Conservation (phyloP, 1,140 invertebrate genomes). For the Drosophila subobscura region DNA sequence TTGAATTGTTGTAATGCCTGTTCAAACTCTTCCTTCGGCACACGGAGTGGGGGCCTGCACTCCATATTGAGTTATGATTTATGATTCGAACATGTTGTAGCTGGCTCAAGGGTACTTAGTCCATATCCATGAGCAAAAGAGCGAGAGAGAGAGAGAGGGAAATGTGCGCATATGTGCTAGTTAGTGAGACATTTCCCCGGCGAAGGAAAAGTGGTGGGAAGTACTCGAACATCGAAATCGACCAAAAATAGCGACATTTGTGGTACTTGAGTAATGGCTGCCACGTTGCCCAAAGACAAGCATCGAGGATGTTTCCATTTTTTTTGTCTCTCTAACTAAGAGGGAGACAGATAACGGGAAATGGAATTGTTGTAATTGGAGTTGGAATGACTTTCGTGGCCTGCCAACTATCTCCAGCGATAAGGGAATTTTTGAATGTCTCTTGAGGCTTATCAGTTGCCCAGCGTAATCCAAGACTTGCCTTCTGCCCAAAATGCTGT, state of each 20-base stretch:
- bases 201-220: conserved; percentile 65
- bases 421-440: conserved; percentile 28
- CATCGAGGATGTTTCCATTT: conserved; percentile 52
- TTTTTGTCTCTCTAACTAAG: conserved; percentile 20
- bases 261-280: conserved; percentile 58
- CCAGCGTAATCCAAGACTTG: background rate
- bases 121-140: conserved; percentile 6
- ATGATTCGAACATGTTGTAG: conserved; percentile 75
- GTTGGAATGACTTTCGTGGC: conserved; percentile 49
- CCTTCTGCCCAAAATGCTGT: background rate
- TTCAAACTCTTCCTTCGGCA: conserved; percentile 10
- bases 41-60: conserved; percentile 41
- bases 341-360: conserved; percentile 14
- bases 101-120: conserved; percentile 69
- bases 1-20: conserved; percentile 64
- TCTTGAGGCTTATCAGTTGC: conserved; percentile 39
- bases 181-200: conserved; percentile 67
- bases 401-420: conserved; percentile 46
- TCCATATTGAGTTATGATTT: conserved; percentile 82
- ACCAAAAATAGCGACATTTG: conserved; percentile 80
- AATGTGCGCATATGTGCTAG: conserved; percentile 81
- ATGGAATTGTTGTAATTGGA: conserved; percentile 54
- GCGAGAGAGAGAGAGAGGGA: conserved; percentile 33
- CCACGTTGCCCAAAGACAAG: conserved; percentile 62
- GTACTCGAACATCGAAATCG: conserved; percentile 41